Conservation (phyloP, 2,113 vertebrate genomes). For the Antechinus stuartii region DNA sequence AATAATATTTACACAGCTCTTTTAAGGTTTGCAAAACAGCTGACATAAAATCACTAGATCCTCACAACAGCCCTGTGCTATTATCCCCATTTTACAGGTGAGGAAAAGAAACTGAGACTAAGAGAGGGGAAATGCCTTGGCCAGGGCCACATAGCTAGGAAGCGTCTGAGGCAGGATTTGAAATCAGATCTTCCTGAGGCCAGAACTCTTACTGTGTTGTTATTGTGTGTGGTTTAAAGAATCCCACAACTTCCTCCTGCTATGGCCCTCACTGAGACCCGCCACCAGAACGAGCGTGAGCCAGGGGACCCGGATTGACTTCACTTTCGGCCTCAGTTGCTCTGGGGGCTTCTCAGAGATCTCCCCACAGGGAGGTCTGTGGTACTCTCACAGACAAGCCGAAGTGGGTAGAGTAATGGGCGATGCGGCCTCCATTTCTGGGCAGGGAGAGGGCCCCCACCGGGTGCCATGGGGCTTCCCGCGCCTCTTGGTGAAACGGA, state of each 20-base stretch:
- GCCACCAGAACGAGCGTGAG: background rate
- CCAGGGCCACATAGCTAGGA: background rate
- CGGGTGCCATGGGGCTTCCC: background rate
- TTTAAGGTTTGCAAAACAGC: background rate
- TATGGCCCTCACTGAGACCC: background rate
- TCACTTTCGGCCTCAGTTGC: background rate
- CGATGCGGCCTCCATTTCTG: background rate
- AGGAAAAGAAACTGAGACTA: background rate
- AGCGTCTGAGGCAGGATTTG: background rate
- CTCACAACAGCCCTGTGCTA: background rate
- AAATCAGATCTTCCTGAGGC: background rate
- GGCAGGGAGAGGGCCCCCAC: background rate
- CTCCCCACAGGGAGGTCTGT: background rate
- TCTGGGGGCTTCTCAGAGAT: background rate
- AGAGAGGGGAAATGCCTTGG: background rate
- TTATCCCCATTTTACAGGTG: background rate
- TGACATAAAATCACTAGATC: background rate
- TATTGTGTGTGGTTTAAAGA: background rate
- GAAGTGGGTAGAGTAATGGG: background rate
- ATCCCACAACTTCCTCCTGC: background rate
- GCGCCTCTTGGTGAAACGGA: background rate
- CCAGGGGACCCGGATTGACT: background rate
- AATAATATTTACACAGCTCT: background rate
- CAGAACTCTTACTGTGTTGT: background rate
- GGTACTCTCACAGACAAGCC: no score